A percentile compares a stretch with the other conserved stretches of the same genome.
These are phyloP conservation scores for Nothura maculosa DNA, from an alignment of 2,797 vertebrate species.

Conservation along the genomic window DNA sequence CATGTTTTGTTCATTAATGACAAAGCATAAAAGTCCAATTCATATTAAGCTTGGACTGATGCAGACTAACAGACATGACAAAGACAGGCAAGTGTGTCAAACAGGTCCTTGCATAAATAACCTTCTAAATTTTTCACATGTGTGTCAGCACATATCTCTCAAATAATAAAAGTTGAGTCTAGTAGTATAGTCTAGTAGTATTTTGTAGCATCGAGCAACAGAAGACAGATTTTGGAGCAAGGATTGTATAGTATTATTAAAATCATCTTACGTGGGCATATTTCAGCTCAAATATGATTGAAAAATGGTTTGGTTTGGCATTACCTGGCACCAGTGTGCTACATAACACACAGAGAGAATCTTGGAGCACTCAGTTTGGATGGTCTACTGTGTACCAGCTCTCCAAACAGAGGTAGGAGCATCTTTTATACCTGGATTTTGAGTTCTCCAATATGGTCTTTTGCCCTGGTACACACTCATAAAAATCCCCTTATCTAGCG, in stretches of 20 bases:
- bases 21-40: neutral
- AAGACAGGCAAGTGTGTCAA: neutral
- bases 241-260: neutral
- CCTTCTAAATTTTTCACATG: neutral
- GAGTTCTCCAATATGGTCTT: neutral
- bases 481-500: neutral
- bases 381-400: neutral
- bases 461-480: neutral
- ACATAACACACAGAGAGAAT: neutral
- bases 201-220: neutral
- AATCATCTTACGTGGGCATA: neutral
- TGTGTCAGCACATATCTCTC: too few species aligned
- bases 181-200: neutral
- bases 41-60: neutral
- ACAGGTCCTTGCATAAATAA: rapidly evolving
- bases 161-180: neutral
- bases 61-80: neutral
- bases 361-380: neutral
- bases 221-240: neutral
- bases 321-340: neutral
- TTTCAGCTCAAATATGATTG: neutral
- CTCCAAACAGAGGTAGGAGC: neutral
- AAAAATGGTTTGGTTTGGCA: neutral
- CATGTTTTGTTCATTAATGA: neutral
- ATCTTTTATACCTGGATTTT: neutral